Conservation (phyloP, 1,140 invertebrate species). For the Drosophila willistoni region DNA sequence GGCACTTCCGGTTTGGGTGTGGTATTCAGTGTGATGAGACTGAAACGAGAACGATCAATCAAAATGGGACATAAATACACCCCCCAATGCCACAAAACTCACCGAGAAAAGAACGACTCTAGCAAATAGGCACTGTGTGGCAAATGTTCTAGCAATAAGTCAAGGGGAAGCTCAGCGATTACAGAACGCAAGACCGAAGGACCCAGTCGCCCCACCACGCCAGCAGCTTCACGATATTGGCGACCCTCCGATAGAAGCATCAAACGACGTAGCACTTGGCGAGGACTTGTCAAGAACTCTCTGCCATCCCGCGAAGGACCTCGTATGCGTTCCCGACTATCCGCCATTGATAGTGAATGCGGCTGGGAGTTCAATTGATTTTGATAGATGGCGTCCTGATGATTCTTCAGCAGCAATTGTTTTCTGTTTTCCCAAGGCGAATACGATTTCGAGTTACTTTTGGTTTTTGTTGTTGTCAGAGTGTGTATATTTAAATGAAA, state of each 20-base stretch:
- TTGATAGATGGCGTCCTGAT: conserved; percentile 66
- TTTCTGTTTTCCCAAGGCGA: conserved; percentile 53
- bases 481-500: conserved; percentile 32
- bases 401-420: conserved; percentile 76
- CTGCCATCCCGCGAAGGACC: conserved; percentile 83
- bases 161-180: conserved; percentile 91
- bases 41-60: conserved; percentile 49
- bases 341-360: conserved; percentile 83
- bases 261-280: conserved; percentile 89
- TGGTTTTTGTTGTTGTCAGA: background rate
- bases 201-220: conserved; percentile 89
- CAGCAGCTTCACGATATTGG: conserved; percentile 91
- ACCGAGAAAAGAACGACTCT: conserved; percentile 93
- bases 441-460: conserved; percentile 25
- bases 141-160: conserved; percentile 93
- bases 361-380: conserved; percentile 28
- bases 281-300: conserved; percentile 88
- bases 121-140: conserved; percentile 93
- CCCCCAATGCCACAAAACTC: conserved; percentile 23
- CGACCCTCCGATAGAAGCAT: conserved; percentile 90
- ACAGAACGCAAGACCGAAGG: conserved; percentile 89
- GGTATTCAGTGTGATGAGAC: conserved; percentile 85
- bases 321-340: conserved; percentile 85
- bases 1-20: conserved; percentile 86
- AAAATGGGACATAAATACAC: background rate